Evolutionary conservation across 2,888 invertebrate species (phyloP).

Genomic region (Hyposoter dolosus): DNA sequence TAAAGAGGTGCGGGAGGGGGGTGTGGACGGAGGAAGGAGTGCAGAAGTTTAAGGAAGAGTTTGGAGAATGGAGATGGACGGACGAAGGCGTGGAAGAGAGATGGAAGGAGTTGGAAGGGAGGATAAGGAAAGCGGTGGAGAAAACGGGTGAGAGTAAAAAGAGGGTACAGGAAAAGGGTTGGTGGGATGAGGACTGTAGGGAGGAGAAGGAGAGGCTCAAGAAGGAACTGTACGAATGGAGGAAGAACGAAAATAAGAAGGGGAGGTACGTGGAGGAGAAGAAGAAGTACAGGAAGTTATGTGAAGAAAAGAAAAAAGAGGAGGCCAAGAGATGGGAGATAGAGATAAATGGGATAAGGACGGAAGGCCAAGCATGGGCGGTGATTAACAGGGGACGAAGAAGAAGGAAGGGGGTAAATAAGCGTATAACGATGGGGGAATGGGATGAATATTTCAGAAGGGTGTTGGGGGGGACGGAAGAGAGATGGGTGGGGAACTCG

Average conservation of each 20-base stretch:
- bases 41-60: not conserved
- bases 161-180: constrained; percentile 6
- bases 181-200: constrained; percentile 18
- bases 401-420: too few species aligned
- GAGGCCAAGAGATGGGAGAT: not conserved
- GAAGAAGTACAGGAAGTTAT: constrained; percentile 18
- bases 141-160: constrained; percentile 6
- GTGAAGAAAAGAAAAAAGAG: constrained; percentile 15
- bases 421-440: too few species aligned
- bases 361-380: too few species aligned
- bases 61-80: not conserved
- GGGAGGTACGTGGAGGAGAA: constrained; percentile 20
- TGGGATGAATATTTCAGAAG: too few species aligned
- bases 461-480: too few species aligned
- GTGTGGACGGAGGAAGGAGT: not conserved
- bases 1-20: not conserved
- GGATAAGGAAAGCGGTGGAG: not conserved
- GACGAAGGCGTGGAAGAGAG: not conserved
- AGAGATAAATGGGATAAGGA: not conserved
- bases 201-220: constrained; percentile 11
- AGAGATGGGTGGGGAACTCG: too few species aligned
- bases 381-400: too few species aligned
- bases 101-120: not conserved
- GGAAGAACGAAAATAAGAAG: not conserved
- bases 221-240: not conserved